Evolutionary conservation across 1,140 invertebrate species (phyloP), one percentile per base, ranked within the genome.

Genomic region (Drepana arcuata): DNA sequence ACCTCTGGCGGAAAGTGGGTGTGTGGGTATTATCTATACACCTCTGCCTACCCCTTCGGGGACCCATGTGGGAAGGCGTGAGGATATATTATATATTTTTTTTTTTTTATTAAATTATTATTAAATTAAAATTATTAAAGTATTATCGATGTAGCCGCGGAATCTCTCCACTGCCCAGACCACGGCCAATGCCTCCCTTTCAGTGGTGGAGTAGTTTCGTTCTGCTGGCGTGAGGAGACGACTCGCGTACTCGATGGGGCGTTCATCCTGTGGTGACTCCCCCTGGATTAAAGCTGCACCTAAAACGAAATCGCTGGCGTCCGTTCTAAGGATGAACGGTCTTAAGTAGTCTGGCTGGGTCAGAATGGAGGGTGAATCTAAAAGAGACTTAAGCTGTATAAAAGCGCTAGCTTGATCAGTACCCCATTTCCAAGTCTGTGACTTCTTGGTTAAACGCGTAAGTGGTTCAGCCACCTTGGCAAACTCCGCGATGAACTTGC

Each of bases 121-220:
- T n/a, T n/a, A n/a, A n/a, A n/a, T n/a, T n/a, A n/a, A n/a, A n/a
- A n/a, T n/a, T n/a, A n/a, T n/a, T n/a, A n/a, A n/a, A n/a, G n/a
- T n/a, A n/a, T n/a, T n/a, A n/a, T n/a, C n/a, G n/a, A n/a, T n/a
- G n/a, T n/a, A n/a, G n/a, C n/a, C n/a, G n/a, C n/a, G n/a, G n/a
- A n/a, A n/a, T n/a, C n/a, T n/a, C n/a, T n/a, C n/a, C n/a, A 86
- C 53, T 0, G 73, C 75, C 58, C 64, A 78, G 0, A 86, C 48
- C 1, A 86, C 52, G 0, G 83, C 84, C 1, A 86, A 46, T 11
- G 64, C 66, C 57, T 86, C 84, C 33, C 63, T 43, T 41, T 87
- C 83, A 1, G 66, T 77, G 1, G 59, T 66, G 2, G 24, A 12
- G n/a, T 34, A 33, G 7, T 40, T 40, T 4, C 14, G 27, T 15